A percentile compares a stretch with the other conserved stretches of the same genome.
phyloP scores from a whole-genome alignment of 2,113 vertebrate species.

The Euleptes europaea region DNA sequence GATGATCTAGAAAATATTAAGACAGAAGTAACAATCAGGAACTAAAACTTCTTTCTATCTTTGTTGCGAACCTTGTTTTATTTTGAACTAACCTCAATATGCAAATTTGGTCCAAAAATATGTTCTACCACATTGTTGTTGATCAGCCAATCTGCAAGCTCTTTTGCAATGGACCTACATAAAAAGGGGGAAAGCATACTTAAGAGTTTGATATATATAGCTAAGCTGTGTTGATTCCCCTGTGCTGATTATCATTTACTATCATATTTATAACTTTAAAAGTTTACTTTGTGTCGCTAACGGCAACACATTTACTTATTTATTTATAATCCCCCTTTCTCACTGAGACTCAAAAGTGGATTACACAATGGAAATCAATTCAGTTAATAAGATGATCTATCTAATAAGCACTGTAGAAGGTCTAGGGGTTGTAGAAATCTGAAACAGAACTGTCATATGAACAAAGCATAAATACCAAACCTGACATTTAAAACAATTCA shows the following conservation, averaged over 20 bases:
- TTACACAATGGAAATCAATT: too few species aligned
- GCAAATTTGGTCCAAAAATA: conserved; percentile 99
- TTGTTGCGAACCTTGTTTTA: neutral
- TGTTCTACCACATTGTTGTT: conserved; percentile 98
- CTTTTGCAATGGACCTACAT: conserved; percentile 95
- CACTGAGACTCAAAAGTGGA: too few species aligned
- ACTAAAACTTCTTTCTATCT: neutral
- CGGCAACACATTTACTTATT: too few species aligned
- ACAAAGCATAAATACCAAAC: too few species aligned
- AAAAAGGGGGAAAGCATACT: neutral
- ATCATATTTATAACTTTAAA: conserved; percentile 1
- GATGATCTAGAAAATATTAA: conserved; percentile 87
- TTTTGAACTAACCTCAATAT: conserved; percentile 90
- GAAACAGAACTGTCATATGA: too few species aligned
- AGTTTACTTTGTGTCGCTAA: neutral
- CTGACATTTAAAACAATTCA: too few species aligned
- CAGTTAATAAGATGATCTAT: too few species aligned
- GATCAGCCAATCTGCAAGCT: conserved; percentile 98
- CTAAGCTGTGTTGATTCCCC: neutral
- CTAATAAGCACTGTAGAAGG: too few species aligned
- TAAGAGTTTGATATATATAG: neutral
- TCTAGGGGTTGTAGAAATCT: too few species aligned
- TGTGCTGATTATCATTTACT: neutral
- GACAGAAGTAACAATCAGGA: conserved; percentile 29
- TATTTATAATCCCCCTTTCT: too few species aligned